These are phyloP conservation scores for Diarsia brunnea DNA, from an alignment of 2,888 invertebrate genomes.

Conservation along the genomic window DNA sequence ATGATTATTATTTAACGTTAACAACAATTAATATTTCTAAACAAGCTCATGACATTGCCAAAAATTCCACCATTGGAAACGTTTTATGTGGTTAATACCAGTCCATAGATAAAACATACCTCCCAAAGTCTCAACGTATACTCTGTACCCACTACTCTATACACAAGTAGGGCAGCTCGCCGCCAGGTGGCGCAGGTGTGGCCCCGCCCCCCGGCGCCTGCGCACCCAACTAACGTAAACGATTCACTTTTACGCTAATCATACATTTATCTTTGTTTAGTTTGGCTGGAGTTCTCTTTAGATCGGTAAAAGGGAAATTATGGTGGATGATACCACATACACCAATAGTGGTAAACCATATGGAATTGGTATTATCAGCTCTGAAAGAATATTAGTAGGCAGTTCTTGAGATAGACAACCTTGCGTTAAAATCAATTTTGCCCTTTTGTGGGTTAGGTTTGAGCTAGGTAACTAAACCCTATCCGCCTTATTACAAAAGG, in stretches of 20 bases:
- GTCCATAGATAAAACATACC: constrained; percentile 18
- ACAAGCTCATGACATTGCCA: background rate
- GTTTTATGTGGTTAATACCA: background rate
- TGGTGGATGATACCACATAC: background rate
- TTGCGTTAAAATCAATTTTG: background rate
- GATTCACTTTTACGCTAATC: constrained; percentile 61
- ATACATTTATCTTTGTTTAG: constrained; percentile 51
- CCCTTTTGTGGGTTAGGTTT: background rate
- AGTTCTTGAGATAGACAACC: background rate
- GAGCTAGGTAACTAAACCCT: too few relatives aligned
- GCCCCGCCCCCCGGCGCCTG: constrained; percentile 66
- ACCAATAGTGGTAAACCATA: background rate
- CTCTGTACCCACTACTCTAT: constrained; percentile 14
- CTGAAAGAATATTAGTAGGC: background rate
- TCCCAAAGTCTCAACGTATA: constrained; percentile 26
- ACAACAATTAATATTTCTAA: background rate
- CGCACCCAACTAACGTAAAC: constrained; percentile 57
- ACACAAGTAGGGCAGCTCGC: constrained; percentile 64
- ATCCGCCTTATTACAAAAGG: too few relatives aligned
- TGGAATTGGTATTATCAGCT: background rate
- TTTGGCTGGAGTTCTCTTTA: constrained; percentile 24
- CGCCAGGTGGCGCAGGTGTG: constrained; percentile 69
- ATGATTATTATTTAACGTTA: background rate
- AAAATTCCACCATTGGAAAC: background rate
- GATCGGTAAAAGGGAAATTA: constrained; percentile 14